These are phyloP conservation scores for Choristoneura fumiferana DNA, from an alignment of 1,140 invertebrate species.

Conservation along the genomic window DNA sequence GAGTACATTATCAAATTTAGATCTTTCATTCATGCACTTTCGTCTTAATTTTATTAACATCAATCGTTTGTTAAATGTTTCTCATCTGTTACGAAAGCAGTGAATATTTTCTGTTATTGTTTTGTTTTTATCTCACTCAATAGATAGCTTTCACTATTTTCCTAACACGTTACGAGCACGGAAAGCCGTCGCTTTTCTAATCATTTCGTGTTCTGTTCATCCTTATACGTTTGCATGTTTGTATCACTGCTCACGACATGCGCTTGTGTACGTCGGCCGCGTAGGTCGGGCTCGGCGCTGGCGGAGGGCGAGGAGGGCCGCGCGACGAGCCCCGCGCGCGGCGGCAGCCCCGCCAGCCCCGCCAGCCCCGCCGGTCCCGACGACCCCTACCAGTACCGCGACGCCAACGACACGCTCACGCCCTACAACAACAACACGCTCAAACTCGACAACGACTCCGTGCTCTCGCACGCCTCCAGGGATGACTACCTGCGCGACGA, in stretches of 20 bases:
- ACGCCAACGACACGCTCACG: constrained; percentile 45
- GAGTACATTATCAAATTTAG: constrained; percentile 15
- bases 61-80: background rate
- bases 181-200: constrained; percentile 22
- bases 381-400: constrained; percentile 58
- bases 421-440: constrained; percentile 74
- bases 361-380: constrained; percentile 67
- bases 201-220: constrained; percentile 55
- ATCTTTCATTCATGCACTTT: constrained; percentile 30
- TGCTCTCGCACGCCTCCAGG: constrained; percentile 71
- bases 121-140: background rate
- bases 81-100: constrained; percentile 11
- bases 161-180: background rate
- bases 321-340: constrained; percentile 58
- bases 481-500: constrained; percentile 64
- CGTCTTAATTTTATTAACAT: constrained; percentile 32
- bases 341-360: constrained; percentile 52
- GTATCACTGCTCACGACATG: constrained; percentile 69
- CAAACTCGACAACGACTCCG: constrained; percentile 72
- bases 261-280: constrained; percentile 62
- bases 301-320: constrained; percentile 60
- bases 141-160: constrained; percentile 17
- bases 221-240: constrained; percentile 70
- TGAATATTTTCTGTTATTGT: constrained; percentile 1
- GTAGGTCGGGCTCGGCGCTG: constrained; percentile 67